Conservation (phyloP, 2,113 vertebrate genomes). For the Dryoscopus gambensis region DNA sequence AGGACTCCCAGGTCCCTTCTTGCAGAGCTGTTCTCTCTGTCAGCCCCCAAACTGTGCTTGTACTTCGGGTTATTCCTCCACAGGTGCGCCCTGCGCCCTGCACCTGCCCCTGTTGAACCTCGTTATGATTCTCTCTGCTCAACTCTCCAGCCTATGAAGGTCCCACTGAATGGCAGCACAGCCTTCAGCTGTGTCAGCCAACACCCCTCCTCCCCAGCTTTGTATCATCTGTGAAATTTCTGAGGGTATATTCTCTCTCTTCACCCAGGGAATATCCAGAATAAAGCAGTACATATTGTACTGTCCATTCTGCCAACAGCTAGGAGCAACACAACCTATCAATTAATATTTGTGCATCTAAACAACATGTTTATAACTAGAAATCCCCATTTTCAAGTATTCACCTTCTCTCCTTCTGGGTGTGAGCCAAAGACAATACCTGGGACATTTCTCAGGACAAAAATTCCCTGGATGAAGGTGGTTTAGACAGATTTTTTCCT, state of each 20-base stretch:
- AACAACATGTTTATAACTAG: background rate
- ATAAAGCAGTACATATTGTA: background rate
- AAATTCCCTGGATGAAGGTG: background rate
- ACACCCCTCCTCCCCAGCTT: background rate
- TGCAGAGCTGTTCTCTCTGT: background rate
- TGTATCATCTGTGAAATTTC: background rate
- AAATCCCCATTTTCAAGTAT: background rate
- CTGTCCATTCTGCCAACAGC: background rate
- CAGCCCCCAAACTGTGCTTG: background rate
- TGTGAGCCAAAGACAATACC: background rate
- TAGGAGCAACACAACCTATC: background rate
- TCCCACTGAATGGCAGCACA: background rate
- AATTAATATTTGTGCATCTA: background rate
- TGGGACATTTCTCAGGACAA: background rate
- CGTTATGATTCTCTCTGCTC: background rate
- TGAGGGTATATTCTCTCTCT: background rate
- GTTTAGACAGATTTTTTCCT: background rate
- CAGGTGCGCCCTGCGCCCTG: background rate
- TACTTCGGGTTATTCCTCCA: background rate
- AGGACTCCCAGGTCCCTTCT: background rate
- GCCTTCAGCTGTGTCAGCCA: background rate
- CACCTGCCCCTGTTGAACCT: background rate
- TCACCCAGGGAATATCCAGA: background rate
- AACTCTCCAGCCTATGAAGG: background rate
- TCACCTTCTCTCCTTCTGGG: background rate